A percentile compares a stretch with the other conserved stretches of the same genome.
Evolutionary conservation across 92 coral and sea anemone species (phyloP).

Genomic region (Bergia sp.): DNA sequence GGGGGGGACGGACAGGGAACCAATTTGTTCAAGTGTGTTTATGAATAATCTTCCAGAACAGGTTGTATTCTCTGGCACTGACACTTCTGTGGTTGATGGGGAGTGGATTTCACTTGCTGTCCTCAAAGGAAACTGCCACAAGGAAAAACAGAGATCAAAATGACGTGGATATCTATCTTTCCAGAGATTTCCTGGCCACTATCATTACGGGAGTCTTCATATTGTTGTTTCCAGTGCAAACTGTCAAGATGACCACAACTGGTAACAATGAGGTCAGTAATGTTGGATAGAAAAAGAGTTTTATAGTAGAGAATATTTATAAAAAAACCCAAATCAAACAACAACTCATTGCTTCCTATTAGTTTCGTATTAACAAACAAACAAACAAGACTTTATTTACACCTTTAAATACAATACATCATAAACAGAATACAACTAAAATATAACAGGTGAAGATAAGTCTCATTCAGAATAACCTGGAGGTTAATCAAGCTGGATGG

Average conservation of each 20-base stretch:
- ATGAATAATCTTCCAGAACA: background rate
- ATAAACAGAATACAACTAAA: no score
- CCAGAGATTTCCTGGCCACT: conserved; percentile 11
- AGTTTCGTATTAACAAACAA: no score
- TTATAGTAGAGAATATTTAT: background rate
- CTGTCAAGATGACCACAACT: background rate
- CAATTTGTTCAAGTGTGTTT: background rate
- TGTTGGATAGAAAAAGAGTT: background rate
- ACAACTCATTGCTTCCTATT: no score
- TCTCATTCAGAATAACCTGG: no score
- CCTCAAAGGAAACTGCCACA: background rate
- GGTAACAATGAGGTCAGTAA: conserved; percentile 15
- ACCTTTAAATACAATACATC: no score
- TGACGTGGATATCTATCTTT: background rate
- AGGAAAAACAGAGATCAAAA: background rate
- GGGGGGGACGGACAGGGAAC: background rate
- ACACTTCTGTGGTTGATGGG: conserved; percentile 17
- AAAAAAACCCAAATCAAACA: no score
- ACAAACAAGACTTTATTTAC: no score
- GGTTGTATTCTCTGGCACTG: conserved; percentile 17
- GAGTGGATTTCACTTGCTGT: conserved; percentile 29
- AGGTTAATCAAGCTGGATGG: no score
- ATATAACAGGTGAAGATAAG: no score
- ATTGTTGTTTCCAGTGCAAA: conserved; percentile 11
- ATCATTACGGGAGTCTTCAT: conserved; percentile 9